phyloP scores from a whole-genome alignment of 2,113 vertebrate species.

The Protobothrops mucrosquamatus region DNA sequence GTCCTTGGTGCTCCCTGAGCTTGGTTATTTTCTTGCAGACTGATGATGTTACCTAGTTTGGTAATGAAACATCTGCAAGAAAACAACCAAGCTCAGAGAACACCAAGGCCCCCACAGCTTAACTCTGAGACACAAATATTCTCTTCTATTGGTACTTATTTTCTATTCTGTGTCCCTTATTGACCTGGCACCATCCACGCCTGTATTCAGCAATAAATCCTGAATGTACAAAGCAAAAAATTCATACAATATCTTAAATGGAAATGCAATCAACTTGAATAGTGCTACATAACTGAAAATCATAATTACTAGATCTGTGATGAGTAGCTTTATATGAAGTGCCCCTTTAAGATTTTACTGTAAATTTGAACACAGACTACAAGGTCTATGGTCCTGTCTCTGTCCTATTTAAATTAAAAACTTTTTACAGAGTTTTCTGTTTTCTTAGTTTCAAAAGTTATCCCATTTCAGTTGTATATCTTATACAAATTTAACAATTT shows the following conservation, averaged over 20 bases:
- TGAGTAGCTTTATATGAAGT: background rate
- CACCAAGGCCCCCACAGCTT: background rate
- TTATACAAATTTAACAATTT: slow-evolving; percentile 45
- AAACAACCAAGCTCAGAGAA: background rate
- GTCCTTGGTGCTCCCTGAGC: background rate
- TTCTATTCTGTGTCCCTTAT: background rate
- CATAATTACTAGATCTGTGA: background rate
- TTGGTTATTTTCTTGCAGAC: background rate
- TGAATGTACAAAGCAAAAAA: background rate
- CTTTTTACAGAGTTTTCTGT: background rate
- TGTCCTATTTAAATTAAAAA: background rate
- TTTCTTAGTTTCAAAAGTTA: background rate
- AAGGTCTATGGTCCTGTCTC: background rate
- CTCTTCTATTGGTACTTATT: background rate
- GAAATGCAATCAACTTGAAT: background rate
- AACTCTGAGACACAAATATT: background rate
- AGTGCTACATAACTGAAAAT: background rate
- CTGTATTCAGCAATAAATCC: background rate
- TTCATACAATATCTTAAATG: background rate
- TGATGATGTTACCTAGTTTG: background rate
- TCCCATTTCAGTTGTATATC: background rate
- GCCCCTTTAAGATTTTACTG: background rate
- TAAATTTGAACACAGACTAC: background rate
- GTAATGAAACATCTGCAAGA: background rate
- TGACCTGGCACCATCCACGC: background rate